Conservation (phyloP, 2,113 vertebrate genomes). For the Dipodomys ordii region DNA sequence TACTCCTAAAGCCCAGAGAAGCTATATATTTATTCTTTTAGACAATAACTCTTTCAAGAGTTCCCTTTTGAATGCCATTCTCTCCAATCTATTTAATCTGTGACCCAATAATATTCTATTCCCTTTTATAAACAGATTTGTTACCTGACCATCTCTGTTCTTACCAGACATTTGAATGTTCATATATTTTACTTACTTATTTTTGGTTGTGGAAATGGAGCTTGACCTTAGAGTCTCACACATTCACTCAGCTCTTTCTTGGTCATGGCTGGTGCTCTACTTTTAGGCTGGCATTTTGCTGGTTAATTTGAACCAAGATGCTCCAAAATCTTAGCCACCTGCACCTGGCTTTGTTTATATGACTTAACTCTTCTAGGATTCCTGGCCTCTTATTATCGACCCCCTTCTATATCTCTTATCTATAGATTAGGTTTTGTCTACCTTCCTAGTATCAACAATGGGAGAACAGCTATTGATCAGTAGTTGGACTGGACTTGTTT, state of each 20-base stretch:
- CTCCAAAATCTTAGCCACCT: no score
- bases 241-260: no score
- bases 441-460: background rate
- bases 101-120: background rate
- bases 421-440: background rate
- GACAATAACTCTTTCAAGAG: background rate
- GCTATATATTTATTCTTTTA: background rate
- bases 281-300: no score
- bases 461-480: background rate
- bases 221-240: no score
- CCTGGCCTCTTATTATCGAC: background rate
- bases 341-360: background rate
- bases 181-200: background rate
- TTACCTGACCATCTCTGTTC: slow-evolving; percentile 1
- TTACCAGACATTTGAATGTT: background rate
- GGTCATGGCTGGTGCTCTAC: no score
- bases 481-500: background rate
- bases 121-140: background rate
- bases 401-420: background rate
- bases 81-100: background rate
- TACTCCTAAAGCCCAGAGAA: background rate
- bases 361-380: slow-evolving; percentile 27
- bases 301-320: no score
- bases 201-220: no score
- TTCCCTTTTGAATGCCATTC: slow-evolving; percentile 9